These are phyloP conservation scores for Odontophorus gujanensis DNA, from an alignment of 2,113 vertebrate species.

Conservation along the genomic window DNA sequence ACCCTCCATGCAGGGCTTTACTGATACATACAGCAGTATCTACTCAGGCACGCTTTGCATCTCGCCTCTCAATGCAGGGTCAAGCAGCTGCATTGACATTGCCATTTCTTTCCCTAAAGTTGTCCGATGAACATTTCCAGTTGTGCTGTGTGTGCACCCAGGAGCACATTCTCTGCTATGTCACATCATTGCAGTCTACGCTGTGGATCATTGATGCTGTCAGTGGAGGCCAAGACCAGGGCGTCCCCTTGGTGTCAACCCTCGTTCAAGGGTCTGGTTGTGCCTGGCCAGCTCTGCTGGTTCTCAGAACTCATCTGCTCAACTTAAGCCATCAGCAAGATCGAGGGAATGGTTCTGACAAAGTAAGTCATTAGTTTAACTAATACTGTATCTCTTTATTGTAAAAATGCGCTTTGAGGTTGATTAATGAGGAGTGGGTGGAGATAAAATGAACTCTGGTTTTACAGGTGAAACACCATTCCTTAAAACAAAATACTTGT, in stretches of 20 bases:
- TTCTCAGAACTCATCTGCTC: constrained; percentile 43
- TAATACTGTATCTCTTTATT: constrained; percentile 65
- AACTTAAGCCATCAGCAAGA: background rate
- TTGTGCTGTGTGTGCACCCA: background rate
- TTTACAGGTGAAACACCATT: constrained; percentile 68
- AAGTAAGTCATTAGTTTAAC: constrained; percentile 59
- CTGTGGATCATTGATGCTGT: accelerated
- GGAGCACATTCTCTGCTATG: background rate
- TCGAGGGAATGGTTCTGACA: background rate
- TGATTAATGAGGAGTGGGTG: constrained; percentile 62
- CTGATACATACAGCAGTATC: background rate
- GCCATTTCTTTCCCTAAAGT: background rate
- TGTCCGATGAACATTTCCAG: accelerated
- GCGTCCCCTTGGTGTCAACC: background rate
- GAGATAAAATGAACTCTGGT: constrained; percentile 69
- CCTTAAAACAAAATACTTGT: constrained; percentile 51
- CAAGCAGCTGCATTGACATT: background rate
- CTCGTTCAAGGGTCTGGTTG: accelerated
- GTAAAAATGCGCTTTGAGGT: constrained; percentile 59
- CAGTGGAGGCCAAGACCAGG: background rate
- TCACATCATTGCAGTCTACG: accelerated
- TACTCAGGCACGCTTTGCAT: background rate
- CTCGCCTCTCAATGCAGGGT: accelerated
- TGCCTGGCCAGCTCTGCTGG: accelerated
- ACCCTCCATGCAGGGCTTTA: background rate